Evolutionary conservation across 1,140 invertebrate genomes (phyloP).

Genomic region (Pseudomyrmex pallidus): DNA sequence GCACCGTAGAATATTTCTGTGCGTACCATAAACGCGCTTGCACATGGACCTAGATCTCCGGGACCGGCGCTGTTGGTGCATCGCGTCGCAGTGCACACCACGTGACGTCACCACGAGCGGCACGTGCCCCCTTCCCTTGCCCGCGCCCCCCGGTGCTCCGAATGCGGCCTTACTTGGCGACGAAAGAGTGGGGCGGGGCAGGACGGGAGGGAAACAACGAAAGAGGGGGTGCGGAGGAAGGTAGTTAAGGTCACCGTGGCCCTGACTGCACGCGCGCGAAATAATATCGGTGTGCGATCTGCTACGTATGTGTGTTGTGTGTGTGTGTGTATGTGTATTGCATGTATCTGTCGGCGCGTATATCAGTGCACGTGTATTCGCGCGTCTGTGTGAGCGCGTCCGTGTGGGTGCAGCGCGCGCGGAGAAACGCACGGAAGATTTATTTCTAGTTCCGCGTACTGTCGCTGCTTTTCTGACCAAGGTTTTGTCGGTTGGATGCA

Average conservation of each 20-base stretch:
- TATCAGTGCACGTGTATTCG: not conserved
- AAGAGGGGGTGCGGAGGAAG: slow-evolving; percentile 64
- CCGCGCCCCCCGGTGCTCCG: slow-evolving; percentile 61
- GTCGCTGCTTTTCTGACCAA: slow-evolving; percentile 21
- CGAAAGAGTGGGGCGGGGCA: slow-evolving; percentile 22
- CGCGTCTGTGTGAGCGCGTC: slow-evolving; percentile 30
- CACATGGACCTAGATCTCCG: slow-evolving; percentile 69
- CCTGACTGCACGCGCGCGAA: slow-evolving; percentile 84
- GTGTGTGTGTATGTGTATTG: not conserved
- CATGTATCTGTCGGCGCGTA: not conserved
- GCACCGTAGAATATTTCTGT: slow-evolving; percentile 7
- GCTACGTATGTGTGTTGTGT: slow-evolving; percentile 1
- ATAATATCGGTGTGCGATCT: slow-evolving; percentile 79
- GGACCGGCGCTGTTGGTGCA: slow-evolving; percentile 72
- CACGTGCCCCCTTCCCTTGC: slow-evolving; percentile 79
- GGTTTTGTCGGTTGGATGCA: slow-evolving; percentile 34
- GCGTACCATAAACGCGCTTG: slow-evolving; percentile 33
- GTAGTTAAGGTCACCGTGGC: slow-evolving; percentile 84
- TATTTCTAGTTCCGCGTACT: slow-evolving; percentile 81
- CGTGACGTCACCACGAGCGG: slow-evolving; percentile 81
- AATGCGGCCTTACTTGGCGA: slow-evolving; percentile 50
- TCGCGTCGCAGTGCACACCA: slow-evolving; percentile 76
- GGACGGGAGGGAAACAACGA: slow-evolving; percentile 46
- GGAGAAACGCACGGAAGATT: slow-evolving; percentile 72
- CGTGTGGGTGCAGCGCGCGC: slow-evolving; percentile 41